These are phyloP conservation scores for Leptinotarsa defecta DNA, from an alignment of 1,140 invertebrate genomes.

Conservation along the genomic window DNA sequence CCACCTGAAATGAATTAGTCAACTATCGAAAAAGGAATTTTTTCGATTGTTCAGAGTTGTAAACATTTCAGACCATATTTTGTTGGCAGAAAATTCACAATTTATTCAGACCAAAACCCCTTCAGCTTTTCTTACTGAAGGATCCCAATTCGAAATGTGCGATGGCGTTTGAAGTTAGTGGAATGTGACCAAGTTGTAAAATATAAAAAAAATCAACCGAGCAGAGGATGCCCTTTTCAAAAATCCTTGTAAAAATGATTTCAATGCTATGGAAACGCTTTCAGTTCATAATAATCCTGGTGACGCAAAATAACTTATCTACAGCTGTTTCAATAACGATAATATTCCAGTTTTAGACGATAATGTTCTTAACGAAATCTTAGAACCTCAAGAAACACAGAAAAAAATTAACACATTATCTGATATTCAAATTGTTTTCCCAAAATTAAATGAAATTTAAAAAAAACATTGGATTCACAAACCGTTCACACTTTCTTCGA, in stretches of 20 bases:
- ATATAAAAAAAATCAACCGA: constrained; percentile 54
- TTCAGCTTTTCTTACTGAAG: constrained; percentile 55
- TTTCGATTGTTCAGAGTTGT: too few species aligned
- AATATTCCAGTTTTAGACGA: background rate
- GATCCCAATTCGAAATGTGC: constrained; percentile 54
- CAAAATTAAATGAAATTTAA: background rate
- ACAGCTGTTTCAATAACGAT: constrained; percentile 16
- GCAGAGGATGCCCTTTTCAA: constrained; percentile 54
- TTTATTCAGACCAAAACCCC: constrained; percentile 57
- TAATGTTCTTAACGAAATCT: background rate
- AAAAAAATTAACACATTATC: constrained; percentile 11
- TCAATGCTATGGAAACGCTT: constrained; percentile 19
- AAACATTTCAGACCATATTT: too few species aligned
- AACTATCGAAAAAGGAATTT: too few species aligned
- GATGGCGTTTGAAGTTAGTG: constrained; percentile 49
- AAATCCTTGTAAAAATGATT: constrained; percentile 3
- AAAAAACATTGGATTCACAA: constrained; percentile 23
- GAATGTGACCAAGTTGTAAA: constrained; percentile 28
- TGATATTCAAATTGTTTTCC: constrained; percentile 21
- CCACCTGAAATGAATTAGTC: too few species aligned
- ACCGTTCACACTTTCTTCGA: background rate
- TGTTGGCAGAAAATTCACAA: too few species aligned
- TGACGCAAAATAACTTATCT: constrained; percentile 20
- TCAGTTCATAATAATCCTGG: constrained; percentile 27
- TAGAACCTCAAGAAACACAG: constrained; percentile 5